These are phyloP conservation scores for Pseudochromis fuscus DNA, from an alignment of 2,797 vertebrate species.

Conservation along the genomic window DNA sequence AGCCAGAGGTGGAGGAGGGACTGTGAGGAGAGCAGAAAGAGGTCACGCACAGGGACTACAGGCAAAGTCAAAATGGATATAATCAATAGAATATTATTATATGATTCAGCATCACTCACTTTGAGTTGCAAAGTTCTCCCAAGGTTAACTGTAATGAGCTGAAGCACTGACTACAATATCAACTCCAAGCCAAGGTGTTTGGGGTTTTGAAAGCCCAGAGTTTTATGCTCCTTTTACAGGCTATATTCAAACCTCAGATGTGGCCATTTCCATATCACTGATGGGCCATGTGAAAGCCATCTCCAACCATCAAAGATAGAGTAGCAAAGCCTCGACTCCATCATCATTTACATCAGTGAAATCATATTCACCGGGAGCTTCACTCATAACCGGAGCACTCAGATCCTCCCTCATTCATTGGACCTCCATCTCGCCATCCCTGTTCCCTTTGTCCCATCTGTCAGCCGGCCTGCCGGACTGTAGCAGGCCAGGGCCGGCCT, in stretches of 20 bases:
- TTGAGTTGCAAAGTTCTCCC: conserved; percentile 60
- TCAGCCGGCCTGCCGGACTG: conserved; percentile 66
- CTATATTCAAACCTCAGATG: conserved; percentile 60
- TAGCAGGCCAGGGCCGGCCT: conserved; percentile 26
- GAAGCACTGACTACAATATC: conserved; percentile 48
- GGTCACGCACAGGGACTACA: conserved; percentile 43
- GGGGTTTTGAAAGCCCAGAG: conserved; percentile 43
- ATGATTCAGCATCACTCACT: conserved; percentile 58
- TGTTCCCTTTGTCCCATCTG: conserved; percentile 66
- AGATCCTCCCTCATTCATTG: conserved; percentile 63
- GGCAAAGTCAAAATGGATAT: conserved; percentile 57
- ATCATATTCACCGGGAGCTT: conserved; percentile 77
- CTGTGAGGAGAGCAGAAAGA: conserved; percentile 3
- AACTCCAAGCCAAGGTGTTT: conserved; percentile 58
- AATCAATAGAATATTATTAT: conserved; percentile 51
- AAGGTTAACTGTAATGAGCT: conserved; percentile 76
- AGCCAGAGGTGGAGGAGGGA: conserved; percentile 50
- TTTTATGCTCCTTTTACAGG: conserved; percentile 60
- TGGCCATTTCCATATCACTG: conserved; percentile 75
- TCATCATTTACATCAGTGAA: conserved; percentile 80
- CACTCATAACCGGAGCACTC: conserved; percentile 66
- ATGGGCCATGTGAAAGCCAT: conserved; percentile 69
- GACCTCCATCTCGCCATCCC: conserved; percentile 49
- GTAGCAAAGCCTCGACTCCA: conserved; percentile 65
- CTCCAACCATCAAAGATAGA: conserved; percentile 71